phyloP scores from a whole-genome alignment of 2,888 invertebrate species.

The Ennomos quercinarius region DNA sequence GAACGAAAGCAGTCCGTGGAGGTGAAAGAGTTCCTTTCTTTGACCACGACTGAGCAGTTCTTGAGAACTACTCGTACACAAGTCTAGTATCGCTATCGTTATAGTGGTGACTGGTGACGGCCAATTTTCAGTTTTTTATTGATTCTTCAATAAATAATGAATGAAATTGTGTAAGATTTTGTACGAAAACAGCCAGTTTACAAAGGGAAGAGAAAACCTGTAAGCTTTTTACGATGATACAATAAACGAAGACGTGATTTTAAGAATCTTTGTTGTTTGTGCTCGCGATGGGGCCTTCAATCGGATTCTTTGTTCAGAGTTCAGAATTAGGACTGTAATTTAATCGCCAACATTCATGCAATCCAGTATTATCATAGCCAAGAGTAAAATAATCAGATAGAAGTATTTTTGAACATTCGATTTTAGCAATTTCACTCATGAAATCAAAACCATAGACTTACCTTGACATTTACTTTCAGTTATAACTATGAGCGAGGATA shows the following conservation, averaged over 20 bases:
- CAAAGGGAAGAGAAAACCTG: slow-evolving; percentile 4
- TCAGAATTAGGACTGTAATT: slow-evolving; percentile 21
- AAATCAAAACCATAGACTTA: no score
- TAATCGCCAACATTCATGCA: slow-evolving; percentile 24
- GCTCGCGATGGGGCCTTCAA: slow-evolving; percentile 10
- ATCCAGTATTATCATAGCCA: slow-evolving; percentile 13
- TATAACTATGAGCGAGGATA: slow-evolving; percentile 65
- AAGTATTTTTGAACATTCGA: no score
- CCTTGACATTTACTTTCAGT: slow-evolving; percentile 45
- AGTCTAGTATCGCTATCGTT: no score
- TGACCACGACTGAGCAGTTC: no score
- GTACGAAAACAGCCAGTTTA: no score
- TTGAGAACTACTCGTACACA: no score
- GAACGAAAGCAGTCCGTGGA: no score
- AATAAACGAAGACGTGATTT: slow-evolving; percentile 25
- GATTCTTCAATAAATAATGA: background rate
- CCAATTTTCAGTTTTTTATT: no score
- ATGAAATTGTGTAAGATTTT: background rate
- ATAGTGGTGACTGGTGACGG: no score
- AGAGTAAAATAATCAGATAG: no score
- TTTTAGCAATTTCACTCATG: no score
- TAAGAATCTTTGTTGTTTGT: slow-evolving; percentile 4
- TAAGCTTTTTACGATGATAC: slow-evolving; percentile 1
- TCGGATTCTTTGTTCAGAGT: slow-evolving; percentile 27
- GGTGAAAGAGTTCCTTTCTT: no score